Percentiles rank a stretch among this genome's conserved stretches.
These are phyloP conservation scores for Oophaga pumilio DNA, from an alignment of 2,113 vertebrate species.

Conservation along the genomic window DNA sequence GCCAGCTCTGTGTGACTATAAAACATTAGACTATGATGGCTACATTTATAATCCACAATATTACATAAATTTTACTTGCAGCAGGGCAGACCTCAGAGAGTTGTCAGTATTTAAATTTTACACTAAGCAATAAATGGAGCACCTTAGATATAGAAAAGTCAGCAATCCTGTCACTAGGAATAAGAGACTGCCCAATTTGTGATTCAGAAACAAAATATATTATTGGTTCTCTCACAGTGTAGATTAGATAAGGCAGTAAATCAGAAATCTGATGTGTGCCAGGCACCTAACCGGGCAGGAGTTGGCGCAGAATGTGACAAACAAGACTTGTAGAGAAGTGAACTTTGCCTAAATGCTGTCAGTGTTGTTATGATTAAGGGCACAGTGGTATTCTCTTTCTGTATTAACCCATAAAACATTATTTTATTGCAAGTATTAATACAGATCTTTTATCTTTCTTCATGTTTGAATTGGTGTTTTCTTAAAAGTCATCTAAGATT, in stretches of 20 bases:
- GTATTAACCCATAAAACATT: slow-evolving; percentile 66
- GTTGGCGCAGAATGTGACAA: slow-evolving; percentile 65
- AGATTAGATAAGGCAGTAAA: slow-evolving; percentile 80
- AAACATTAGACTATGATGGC: slow-evolving; percentile 61
- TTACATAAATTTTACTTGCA: slow-evolving; percentile 66
- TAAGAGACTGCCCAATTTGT: slow-evolving; percentile 63
- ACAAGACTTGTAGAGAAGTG: slow-evolving; percentile 65
- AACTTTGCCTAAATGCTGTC: slow-evolving; percentile 71
- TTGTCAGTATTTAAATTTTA: slow-evolving; percentile 67
- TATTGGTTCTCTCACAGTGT: slow-evolving; percentile 67
- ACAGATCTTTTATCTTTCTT: slow-evolving; percentile 65
- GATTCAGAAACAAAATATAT: slow-evolving; percentile 70
- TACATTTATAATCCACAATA: slow-evolving; percentile 64
- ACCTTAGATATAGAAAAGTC: slow-evolving; percentile 59
- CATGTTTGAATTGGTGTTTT: slow-evolving; percentile 59
- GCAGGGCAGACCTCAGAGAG: slow-evolving; percentile 57
- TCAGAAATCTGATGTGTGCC: slow-evolving; percentile 73
- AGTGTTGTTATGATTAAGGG: slow-evolving; percentile 70
- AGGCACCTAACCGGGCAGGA: slow-evolving; percentile 67
- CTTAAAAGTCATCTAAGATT: slow-evolving; percentile 39
- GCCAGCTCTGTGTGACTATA: slow-evolving; percentile 61
- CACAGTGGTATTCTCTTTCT: slow-evolving; percentile 60
- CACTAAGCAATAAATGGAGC: slow-evolving; percentile 61
- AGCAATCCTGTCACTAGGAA: slow-evolving; percentile 63
- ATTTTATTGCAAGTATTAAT: slow-evolving; percentile 64